These are phyloP conservation scores for Triplophysa yarkandensis DNA, from an alignment of 2,797 vertebrate species.

Conservation along the genomic window DNA sequence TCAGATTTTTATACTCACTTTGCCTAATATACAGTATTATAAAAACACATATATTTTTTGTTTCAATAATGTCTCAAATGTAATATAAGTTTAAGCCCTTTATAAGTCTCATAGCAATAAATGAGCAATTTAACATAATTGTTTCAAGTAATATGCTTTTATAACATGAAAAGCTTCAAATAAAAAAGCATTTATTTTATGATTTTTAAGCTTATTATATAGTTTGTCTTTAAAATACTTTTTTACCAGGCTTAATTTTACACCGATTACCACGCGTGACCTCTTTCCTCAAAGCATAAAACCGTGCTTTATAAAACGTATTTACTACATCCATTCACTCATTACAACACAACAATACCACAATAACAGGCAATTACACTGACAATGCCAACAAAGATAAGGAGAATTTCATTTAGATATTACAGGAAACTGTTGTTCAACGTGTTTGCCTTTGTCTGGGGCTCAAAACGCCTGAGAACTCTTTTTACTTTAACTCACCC, in stretches of 20 bases:
- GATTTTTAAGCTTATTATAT: slow-evolving; percentile 6
- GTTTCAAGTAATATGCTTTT: too few relatives aligned
- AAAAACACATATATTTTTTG: too few relatives aligned
- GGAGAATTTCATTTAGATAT: slow-evolving; percentile 67
- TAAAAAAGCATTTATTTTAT: neutral
- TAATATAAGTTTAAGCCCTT: too few relatives aligned
- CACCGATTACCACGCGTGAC: slow-evolving; percentile 11
- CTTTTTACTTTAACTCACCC: slow-evolving; percentile 41
- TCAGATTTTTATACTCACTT: neutral
- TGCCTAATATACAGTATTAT: too few relatives aligned
- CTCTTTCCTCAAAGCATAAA: slow-evolving; percentile 8
- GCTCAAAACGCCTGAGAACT: slow-evolving; percentile 43
- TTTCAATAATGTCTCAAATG: neutral
- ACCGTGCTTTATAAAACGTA: neutral
- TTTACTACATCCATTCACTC: slow-evolving; percentile 31
- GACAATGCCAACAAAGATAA: slow-evolving; percentile 63
- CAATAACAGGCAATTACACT: slow-evolving; percentile 68
- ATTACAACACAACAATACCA: slow-evolving; percentile 51
- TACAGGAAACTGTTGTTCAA: slow-evolving; percentile 50
- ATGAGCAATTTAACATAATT: neutral
- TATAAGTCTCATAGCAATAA: neutral
- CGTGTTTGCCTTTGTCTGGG: neutral
- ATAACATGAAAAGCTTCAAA: neutral
- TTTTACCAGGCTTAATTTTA: slow-evolving; percentile 15
- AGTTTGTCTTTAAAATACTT: neutral